A percentile compares a stretch with the other conserved stretches of the same genome.
Conservation (phyloP, 1,140 invertebrate genomes). For the Lutraria rhynchaena region DNA sequence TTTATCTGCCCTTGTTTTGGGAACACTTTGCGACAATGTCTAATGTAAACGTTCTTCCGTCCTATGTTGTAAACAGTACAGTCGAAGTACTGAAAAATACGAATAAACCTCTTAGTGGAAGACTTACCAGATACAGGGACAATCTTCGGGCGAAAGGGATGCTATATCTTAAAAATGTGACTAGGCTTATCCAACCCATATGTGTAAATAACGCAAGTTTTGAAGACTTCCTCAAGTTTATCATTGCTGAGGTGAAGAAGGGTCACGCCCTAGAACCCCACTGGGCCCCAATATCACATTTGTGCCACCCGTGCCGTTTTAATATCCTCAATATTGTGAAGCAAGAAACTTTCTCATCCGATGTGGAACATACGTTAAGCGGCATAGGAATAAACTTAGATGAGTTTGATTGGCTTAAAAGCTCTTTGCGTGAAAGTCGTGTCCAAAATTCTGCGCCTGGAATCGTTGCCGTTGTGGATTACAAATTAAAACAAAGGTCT, state of each 20-base stretch:
- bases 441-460: slow-evolving; percentile 30
- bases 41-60: not conserved
- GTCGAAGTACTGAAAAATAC: slow-evolving; percentile 10
- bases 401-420: slow-evolving; percentile 16
- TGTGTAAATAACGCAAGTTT: slow-evolving; percentile 46
- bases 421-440: slow-evolving; percentile 34
- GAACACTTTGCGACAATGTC: slow-evolving; percentile 21
- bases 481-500: not conserved
- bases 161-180: slow-evolving; percentile 7
- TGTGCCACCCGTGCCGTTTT: slow-evolving; percentile 43
- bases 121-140: slow-evolving; percentile 12
- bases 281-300: slow-evolving; percentile 49
- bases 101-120: slow-evolving; percentile 7
- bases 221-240: slow-evolving; percentile 46
- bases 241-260: slow-evolving; percentile 15
- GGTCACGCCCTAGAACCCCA: slow-evolving; percentile 18
- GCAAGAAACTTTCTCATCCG: slow-evolving; percentile 43
- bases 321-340: slow-evolving; percentile 40
- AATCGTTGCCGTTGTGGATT: slow-evolving; percentile 21
- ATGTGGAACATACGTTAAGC: slow-evolving; percentile 34
- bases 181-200: not conserved
- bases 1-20: slow-evolving; percentile 47
- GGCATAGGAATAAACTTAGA: slow-evolving; percentile 27
- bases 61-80: not conserved
- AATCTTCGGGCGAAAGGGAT: slow-evolving; percentile 10